Evolutionary conservation across 2,888 invertebrate species (phyloP).

Genomic region (Lasioglossum zephyrum): DNA sequence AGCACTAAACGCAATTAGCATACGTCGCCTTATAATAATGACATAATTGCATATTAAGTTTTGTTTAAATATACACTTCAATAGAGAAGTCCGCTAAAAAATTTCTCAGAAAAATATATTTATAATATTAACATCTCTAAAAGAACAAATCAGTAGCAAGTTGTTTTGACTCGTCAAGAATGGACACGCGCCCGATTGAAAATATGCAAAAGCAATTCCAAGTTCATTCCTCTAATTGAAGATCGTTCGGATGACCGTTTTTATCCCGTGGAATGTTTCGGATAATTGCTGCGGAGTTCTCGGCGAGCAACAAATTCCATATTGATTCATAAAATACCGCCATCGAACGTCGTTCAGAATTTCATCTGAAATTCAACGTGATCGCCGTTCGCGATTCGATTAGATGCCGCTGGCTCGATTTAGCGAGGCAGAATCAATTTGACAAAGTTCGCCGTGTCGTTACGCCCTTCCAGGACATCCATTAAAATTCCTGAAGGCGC

Average conservation of each 20-base stretch:
- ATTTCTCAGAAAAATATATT: too few species aligned
- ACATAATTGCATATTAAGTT: too few species aligned
- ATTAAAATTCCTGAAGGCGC: constrained; percentile 75
- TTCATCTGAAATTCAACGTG: not conserved
- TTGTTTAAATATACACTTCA: too few species aligned
- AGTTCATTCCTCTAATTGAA: not conserved
- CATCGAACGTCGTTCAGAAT: not conserved
- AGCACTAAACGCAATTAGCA: too few species aligned
- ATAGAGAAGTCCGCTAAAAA: too few species aligned
- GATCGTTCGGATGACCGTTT: not conserved
- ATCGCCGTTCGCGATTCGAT: not conserved
- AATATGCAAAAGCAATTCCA: not conserved
- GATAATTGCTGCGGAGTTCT: not conserved
- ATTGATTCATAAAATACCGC: not conserved
- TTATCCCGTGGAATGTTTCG: not conserved
- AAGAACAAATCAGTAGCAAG: too few species aligned
- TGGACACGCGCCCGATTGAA: not conserved
- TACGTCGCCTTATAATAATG: too few species aligned
- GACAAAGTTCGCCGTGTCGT: constrained; percentile 50
- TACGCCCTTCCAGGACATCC: constrained; percentile 52
- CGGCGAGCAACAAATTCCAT: not conserved
- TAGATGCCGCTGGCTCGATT: not conserved
- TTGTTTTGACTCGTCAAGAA: not conserved
- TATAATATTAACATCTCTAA: too few species aligned
- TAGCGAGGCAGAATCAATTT: constrained; percentile 44